These are phyloP conservation scores for Delia radicum DNA, from an alignment of 1,140 invertebrate genomes.

Conservation along the genomic window DNA sequence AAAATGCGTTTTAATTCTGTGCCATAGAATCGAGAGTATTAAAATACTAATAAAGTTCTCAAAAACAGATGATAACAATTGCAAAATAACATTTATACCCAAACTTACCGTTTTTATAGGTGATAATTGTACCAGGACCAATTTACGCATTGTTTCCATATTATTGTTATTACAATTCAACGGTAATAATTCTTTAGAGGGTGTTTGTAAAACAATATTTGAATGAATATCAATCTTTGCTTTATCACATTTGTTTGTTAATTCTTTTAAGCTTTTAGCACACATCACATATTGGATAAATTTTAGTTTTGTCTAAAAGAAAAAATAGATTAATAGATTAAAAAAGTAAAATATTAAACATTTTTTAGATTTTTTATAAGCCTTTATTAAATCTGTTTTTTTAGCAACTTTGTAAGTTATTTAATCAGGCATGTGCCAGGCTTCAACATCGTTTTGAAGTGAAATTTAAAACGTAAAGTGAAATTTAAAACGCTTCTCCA, in stretches of 20 bases:
- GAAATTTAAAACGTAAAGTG: no score
- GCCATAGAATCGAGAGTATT: no score
- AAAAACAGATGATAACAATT: no score
- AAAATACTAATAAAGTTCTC: no score
- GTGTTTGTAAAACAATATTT: background rate
- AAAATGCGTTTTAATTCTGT: no score
- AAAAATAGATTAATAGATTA: background rate
- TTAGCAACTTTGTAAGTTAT: no score
- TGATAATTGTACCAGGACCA: background rate
- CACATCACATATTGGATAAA: slow-evolving; percentile 28
- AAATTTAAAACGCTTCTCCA: no score
- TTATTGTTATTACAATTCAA: background rate
- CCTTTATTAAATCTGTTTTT: no score
- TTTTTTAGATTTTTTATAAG: no score
- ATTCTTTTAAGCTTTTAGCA: background rate
- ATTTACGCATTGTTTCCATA: background rate
- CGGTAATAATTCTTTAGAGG: background rate
- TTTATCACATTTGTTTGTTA: background rate
- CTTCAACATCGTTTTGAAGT: no score
- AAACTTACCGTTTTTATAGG: slow-evolving; percentile 23
- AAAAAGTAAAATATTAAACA: background rate
- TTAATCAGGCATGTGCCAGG: no score
- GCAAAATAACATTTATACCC: no score
- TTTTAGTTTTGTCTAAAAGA: slow-evolving; percentile 25
- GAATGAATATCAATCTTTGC: background rate